Evolutionary conservation across 2,888 invertebrate genomes (phyloP), one percentile per base, ranked within the genome.

Genomic region (Thera britannica): DNA sequence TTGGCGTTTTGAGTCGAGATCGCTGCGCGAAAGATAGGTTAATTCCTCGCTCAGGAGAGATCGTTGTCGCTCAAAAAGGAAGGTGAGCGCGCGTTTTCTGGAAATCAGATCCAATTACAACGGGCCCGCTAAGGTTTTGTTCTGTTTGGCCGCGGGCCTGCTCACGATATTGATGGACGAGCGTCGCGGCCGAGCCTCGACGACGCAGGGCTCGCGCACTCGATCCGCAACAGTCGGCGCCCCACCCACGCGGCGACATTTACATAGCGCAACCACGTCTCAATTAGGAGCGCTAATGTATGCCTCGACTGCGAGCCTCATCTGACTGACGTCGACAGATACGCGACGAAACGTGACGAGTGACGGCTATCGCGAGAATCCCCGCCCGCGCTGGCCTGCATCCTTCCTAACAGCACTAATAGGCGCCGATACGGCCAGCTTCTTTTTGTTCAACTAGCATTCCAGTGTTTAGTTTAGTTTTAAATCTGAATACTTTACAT

Each of bases 21-120:
- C 93, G 92, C 84, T 89, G 89, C 84, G 88, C 91, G 87, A 90
- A 92, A 92, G 93, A 93, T 93, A 93, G 93, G 92, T 93, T 93
- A 93, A 93, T 93, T 93, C 93, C 90, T 92, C 87, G 90, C 90
- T 89, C 84, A 86, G 83, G 82, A 80, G 86, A 92, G 93, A 93
- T 93, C 92, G 82, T 93, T 93, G 93, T 93, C 93, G 87, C 87
- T 90, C 90, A 85, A 93, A 93, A 93, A 93, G 72, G 90, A 91
- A 93, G 90, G 92, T 87, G 89, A 90, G 89, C 89, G 91, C 86
- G 83, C 89, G 88, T 88, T 93, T 93, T 93, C 93, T 93, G 93
- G 93, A 92, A 93, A 93, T 93, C 93, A 90, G 93, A 93, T 93
- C 93, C 93, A 93, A 93, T 93, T 93, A 93, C 93, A 93, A 86